Evolutionary conservation across 1,140 invertebrate genomes (phyloP).

Genomic region (Formica selysi): DNA sequence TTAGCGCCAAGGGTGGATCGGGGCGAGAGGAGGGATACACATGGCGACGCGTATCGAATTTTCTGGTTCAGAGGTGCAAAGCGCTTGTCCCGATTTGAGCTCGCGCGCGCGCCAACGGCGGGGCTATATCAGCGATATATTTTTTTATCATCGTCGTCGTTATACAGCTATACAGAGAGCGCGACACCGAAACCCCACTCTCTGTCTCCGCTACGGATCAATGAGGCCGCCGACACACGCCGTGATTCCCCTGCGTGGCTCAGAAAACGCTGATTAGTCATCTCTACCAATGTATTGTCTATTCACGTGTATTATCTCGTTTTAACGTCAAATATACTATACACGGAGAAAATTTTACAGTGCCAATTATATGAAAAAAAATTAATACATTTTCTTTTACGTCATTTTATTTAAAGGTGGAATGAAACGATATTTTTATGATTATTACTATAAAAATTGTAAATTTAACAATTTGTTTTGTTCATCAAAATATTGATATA

Average conservation of each 20-base stretch:
- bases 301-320: background rate
- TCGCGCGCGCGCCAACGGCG: constrained; percentile 17
- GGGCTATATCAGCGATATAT: constrained; percentile 48
- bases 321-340: background rate
- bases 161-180: background rate
- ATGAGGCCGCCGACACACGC: constrained; percentile 24
- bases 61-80: constrained; percentile 61
- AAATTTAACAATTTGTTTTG: too few species aligned
- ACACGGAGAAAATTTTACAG: too few species aligned
- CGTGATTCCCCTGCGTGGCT: constrained; percentile 16
- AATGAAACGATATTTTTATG: too few species aligned
- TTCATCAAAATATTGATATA: too few species aligned
- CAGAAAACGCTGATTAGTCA: constrained; percentile 51
- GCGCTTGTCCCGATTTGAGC: constrained; percentile 47
- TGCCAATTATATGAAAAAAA: too few species aligned
- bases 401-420: too few species aligned
- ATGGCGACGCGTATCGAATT: constrained; percentile 47
- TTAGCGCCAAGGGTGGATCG: background rate
- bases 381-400: too few species aligned
- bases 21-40: background rate
- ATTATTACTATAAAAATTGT: too few species aligned
- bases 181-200: background rate
- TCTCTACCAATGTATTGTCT: background rate
- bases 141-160: constrained; percentile 44
- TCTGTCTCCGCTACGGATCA: constrained; percentile 34